These are phyloP conservation scores for Datnioides undecimradiatus DNA, from an alignment of 2,113 vertebrate species.

Conservation along the genomic window DNA sequence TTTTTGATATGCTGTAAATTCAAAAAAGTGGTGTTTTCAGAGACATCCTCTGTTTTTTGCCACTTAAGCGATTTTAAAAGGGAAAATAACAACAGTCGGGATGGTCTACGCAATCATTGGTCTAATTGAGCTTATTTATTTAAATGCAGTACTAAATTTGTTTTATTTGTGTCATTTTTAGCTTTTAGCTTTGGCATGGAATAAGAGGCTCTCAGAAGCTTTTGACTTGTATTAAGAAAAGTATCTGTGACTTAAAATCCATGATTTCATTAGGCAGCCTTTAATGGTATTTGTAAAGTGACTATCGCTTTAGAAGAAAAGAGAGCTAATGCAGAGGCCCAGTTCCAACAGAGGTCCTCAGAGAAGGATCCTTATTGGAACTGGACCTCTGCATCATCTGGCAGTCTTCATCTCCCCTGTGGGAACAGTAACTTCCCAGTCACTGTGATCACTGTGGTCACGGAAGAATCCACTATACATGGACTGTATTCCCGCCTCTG, in stretches of 20 bases:
- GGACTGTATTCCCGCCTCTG: background rate
- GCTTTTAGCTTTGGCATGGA: too few species aligned
- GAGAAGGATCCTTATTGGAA: background rate
- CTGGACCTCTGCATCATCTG: slow-evolving; percentile 30
- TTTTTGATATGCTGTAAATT: slow-evolving; percentile 37
- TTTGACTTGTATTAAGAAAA: too few species aligned
- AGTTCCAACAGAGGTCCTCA: background rate
- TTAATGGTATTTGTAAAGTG: background rate
- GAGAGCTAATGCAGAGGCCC: background rate
- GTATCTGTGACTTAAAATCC: background rate
- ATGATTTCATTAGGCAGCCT: background rate
- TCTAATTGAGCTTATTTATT: background rate
- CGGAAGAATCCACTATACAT: slow-evolving; percentile 22
- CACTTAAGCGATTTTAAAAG: background rate
- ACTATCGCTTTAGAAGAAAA: background rate
- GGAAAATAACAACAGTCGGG: background rate
- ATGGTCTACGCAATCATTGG: background rate
- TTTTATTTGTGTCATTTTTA: slow-evolving; percentile 4
- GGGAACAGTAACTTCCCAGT: slow-evolving; percentile 35
- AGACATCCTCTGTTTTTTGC: background rate
- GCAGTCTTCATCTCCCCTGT: slow-evolving; percentile 10
- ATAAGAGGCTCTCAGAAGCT: background rate
- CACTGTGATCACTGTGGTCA: slow-evolving; percentile 32
- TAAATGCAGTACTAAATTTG: background rate
- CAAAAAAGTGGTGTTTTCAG: background rate